Evolutionary conservation across 2,113 vertebrate genomes (phyloP).

Genomic region (Puma concolor): DNA sequence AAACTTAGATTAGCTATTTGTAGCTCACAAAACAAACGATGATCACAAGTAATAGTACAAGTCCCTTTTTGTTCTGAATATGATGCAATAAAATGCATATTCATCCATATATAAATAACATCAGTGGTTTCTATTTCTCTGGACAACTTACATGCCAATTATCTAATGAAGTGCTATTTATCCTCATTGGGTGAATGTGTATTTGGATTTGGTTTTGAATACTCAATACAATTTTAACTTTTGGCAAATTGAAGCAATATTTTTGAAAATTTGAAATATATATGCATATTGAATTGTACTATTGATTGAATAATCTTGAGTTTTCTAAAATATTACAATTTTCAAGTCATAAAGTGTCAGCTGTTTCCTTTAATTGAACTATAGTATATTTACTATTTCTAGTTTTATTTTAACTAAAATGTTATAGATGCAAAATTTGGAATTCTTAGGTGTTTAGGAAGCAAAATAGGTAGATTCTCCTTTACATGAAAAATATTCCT

Average conservation of each 20-base stretch:
- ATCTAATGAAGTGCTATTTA: background rate
- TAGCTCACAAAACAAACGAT: background rate
- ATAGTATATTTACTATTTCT: background rate
- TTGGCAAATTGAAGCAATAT: background rate
- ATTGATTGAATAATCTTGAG: background rate
- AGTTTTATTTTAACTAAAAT: background rate
- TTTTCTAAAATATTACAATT: background rate
- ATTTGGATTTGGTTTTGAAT: background rate
- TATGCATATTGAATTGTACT: background rate
- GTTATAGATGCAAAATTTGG: background rate
- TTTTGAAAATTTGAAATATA: background rate
- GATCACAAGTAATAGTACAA: background rate
- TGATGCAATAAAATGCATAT: background rate
- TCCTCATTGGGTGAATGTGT: background rate
- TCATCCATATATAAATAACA: conserved; percentile 43
- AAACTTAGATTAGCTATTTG: conserved; percentile 19
- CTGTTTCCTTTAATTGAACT: background rate
- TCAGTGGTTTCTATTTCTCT: background rate
- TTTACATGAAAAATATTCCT: background rate
- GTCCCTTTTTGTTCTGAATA: background rate
- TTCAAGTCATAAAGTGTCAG: background rate
- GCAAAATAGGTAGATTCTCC: background rate
- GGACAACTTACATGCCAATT: background rate
- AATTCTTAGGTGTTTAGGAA: background rate
- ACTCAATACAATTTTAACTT: background rate